Evolutionary conservation across 2,797 vertebrate genomes (phyloP), one percentile per base, ranked within the genome.

Genomic region (Varecia variegata): DNA sequence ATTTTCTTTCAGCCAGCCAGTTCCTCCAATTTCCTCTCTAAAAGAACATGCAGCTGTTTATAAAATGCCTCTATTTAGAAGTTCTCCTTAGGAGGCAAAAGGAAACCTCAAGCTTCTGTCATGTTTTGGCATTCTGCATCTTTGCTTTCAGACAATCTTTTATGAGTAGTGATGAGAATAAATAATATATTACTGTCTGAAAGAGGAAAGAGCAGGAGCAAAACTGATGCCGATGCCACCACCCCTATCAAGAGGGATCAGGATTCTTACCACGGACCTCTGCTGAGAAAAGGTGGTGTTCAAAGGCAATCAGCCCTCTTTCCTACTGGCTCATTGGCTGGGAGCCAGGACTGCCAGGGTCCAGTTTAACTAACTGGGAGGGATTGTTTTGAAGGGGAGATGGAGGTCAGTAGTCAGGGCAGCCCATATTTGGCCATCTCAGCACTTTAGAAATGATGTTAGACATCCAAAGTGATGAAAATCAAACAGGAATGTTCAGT

Each of bases 401-500:
- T 82, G 97, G 97, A 99, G 99, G 98, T 99, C 99, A 98, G 79
- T 90, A 97, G 97, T 47, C 86, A 97, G 94, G 98, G 97, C 89
- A 89, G 97, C 98, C 98, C 97, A 83, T 98, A 98, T 98, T 98
- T 97, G 97, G 98, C 98, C 97, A 96, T 88, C 95, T 97, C 98
- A 97, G 98, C 98, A 94, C 98, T 98, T 98, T 97, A 97, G 98
- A 98, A 98, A 98, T 98, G 98, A 97, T 97, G 97, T 98, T 95
- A 97, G 96, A 98, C 98, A 98, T 98, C 95, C 97, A 98, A 98
- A 99, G 98, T 98, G 98, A 98, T 98, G 97, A 96, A 98, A 99
- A 98, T 93, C 77, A 95, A 97, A 94, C 96, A 98, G 98, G 98
- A 98, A 98, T 97, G 94, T 98, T 99, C 98, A 98, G 99, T 98